Conservation (phyloP, 2,113 vertebrate genomes). For the Gambusia affinis region DNA sequence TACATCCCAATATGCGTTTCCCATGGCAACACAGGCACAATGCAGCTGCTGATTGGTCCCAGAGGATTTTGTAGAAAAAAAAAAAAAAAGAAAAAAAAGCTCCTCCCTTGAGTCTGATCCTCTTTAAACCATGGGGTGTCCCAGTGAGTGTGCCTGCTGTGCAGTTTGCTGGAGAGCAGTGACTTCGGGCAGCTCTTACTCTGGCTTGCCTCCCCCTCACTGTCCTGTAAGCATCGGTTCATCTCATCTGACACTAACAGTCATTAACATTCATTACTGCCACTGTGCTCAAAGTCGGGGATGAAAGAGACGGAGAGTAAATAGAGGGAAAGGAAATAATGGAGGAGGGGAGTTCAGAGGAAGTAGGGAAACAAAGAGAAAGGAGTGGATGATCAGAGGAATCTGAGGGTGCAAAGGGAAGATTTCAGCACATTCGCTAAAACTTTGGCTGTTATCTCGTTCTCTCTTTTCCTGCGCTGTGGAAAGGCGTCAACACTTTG, state of each 20-base stretch:
- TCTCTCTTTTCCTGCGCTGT: background rate
- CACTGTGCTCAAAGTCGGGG: slow-evolving; percentile 48
- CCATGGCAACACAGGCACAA: slow-evolving; percentile 74
- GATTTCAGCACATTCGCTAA: slow-evolving; percentile 30
- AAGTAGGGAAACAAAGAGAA: slow-evolving; percentile 47
- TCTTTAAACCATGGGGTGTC: slow-evolving; percentile 42
- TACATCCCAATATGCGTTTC: slow-evolving; percentile 64
- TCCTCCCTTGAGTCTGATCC: slow-evolving; percentile 54
- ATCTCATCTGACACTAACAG: slow-evolving; percentile 62
- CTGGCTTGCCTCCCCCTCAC: slow-evolving; percentile 49
- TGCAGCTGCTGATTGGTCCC: slow-evolving; percentile 65
- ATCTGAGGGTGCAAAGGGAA: slow-evolving; percentile 32
- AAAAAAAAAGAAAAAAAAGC: slow-evolving; percentile 39
- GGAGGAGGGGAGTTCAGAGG: slow-evolving; percentile 53
- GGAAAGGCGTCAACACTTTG: background rate
- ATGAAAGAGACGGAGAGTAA: slow-evolving; percentile 48
- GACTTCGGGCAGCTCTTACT: slow-evolving; percentile 45
- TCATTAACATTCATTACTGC: slow-evolving; percentile 70
- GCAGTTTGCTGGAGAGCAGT: slow-evolving; percentile 33
- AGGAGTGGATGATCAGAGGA: slow-evolving; percentile 41
- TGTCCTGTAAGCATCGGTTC: slow-evolving; percentile 61
- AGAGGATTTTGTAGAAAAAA: slow-evolving; percentile 25
- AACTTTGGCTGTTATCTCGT: slow-evolving; percentile 16
- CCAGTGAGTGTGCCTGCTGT: slow-evolving; percentile 50
- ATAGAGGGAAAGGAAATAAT: slow-evolving; percentile 39